Evolutionary conservation across 2,888 invertebrate species (phyloP).

Genomic region (Aphelenchoides bicaudatus): DNA sequence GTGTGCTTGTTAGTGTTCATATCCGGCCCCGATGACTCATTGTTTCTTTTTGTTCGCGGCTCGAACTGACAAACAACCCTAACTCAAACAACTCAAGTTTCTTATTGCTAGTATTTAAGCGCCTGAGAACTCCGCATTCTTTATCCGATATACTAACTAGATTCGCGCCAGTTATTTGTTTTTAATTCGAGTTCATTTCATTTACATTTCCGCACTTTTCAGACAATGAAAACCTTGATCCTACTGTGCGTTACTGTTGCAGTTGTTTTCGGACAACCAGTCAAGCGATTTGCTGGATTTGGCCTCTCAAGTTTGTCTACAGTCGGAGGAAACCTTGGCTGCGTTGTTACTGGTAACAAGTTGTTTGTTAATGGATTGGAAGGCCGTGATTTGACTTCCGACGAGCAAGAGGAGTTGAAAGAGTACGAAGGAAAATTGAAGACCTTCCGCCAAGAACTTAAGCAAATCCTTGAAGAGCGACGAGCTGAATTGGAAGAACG

Average conservation of each 20-base stretch:
- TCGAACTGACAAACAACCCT: no score
- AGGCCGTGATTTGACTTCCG: constrained; percentile 42
- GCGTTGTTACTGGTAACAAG: constrained; percentile 55
- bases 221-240: constrained; percentile 5
- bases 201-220: no score
- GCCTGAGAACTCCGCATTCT: no score
- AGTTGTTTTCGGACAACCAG: constrained; percentile 35
- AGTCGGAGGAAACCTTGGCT: constrained; percentile 52
- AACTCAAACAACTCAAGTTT: no score
- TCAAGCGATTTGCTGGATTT: constrained; percentile 53
- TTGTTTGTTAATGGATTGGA: constrained; percentile 54
- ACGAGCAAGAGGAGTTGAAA: constrained; percentile 36
- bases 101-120: no score
- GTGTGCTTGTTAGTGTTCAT: no score
- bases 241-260: constrained; percentile 10
- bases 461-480: constrained; percentile 26
- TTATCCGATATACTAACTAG: no score
- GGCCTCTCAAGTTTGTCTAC: constrained; percentile 45
- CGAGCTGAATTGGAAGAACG: constrained; percentile 21
- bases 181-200: no score
- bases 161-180: no score
- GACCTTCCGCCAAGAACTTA: constrained; percentile 25
- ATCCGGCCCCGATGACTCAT: no score
- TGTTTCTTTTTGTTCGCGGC: no score
- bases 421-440: constrained; percentile 37